Evolutionary conservation across 2,888 invertebrate genomes (phyloP).

Genomic region (Campoplex nolae): DNA sequence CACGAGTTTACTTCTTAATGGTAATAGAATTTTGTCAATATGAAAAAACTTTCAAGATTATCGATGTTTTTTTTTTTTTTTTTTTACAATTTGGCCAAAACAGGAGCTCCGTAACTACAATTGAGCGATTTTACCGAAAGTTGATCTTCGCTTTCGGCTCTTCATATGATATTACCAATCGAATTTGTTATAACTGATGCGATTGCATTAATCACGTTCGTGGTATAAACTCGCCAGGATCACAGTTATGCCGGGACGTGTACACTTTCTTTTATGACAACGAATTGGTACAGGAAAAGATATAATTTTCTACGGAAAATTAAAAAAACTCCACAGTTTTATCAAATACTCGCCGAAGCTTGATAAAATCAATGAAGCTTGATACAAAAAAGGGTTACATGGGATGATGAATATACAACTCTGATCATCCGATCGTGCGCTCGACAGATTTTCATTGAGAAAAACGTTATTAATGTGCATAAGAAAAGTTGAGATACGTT

Average conservation of each 20-base stretch:
- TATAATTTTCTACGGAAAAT: neutral
- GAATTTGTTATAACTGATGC: neutral
- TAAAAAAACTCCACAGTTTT: neutral
- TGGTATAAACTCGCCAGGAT: neutral
- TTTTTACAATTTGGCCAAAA: neutral
- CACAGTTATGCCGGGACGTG: too few species aligned
- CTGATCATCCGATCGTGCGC: neutral
- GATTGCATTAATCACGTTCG: neutral
- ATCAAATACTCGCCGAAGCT: neutral
- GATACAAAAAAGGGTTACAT: too few species aligned
- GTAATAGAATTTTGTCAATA: neutral
- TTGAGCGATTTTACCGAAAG: too few species aligned
- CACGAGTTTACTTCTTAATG: neutral
- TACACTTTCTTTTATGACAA: too few species aligned
- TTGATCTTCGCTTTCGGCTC: neutral
- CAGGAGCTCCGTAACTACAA: neutral
- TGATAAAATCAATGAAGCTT: too few species aligned
- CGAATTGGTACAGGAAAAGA: neutral
- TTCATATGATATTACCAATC: neutral
- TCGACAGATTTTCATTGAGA: neutral
- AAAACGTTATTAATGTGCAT: neutral
- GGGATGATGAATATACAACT: neutral
- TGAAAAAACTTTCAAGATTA: neutral
- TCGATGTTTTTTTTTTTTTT: neutral
- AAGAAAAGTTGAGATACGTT: slow-evolving; percentile 1